Evolutionary conservation across 1,140 invertebrate genomes (phyloP).

Genomic region (Drosophila lacteicornis): DNA sequence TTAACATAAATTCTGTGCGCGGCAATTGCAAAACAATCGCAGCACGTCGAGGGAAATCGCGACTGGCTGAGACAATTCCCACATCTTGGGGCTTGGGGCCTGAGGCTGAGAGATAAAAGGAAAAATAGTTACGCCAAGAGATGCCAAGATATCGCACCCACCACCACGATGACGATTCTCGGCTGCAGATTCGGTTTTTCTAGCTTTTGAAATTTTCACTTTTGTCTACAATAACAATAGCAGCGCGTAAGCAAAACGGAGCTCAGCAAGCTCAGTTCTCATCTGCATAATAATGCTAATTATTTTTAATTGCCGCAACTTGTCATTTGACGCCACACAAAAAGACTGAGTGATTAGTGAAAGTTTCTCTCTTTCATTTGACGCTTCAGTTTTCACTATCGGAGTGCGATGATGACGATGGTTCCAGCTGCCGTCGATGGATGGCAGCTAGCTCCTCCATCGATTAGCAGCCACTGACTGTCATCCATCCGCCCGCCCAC

Average conservation of each 20-base stretch:
- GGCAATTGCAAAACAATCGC: slow-evolving; percentile 54
- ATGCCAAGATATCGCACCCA: slow-evolving; percentile 21
- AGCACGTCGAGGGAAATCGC: slow-evolving; percentile 40
- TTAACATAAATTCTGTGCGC: slow-evolving; percentile 50
- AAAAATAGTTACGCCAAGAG: slow-evolving; percentile 16
- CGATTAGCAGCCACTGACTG: slow-evolving; percentile 38
- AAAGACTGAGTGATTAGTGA: slow-evolving; percentile 52
- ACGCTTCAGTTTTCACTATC: slow-evolving; percentile 42
- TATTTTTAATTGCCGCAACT: slow-evolving; percentile 81
- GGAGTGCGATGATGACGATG: slow-evolving; percentile 6
- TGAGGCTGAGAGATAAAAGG: background rate
- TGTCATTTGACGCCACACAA: slow-evolving; percentile 65
- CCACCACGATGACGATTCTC: slow-evolving; percentile 55
- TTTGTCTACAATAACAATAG: slow-evolving; percentile 58
- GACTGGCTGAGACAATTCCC: slow-evolving; percentile 38
- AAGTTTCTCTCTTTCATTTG: slow-evolving; percentile 42
- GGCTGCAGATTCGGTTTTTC: slow-evolving; percentile 41
- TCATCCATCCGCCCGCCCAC: slow-evolving; percentile 18
- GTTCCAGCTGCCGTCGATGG: slow-evolving; percentile 20
- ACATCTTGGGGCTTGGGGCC: slow-evolving; percentile 22
- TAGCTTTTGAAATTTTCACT: slow-evolving; percentile 71
- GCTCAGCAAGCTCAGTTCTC: slow-evolving; percentile 45
- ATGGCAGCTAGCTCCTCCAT: slow-evolving; percentile 20
- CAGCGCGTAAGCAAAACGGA: slow-evolving; percentile 32
- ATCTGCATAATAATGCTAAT: slow-evolving; percentile 81